A percentile compares a stretch with the other conserved stretches of the same genome.
Conservation (phyloP, 64 coral and sea anemone genomes). For the Montipora efflorescens region DNA sequence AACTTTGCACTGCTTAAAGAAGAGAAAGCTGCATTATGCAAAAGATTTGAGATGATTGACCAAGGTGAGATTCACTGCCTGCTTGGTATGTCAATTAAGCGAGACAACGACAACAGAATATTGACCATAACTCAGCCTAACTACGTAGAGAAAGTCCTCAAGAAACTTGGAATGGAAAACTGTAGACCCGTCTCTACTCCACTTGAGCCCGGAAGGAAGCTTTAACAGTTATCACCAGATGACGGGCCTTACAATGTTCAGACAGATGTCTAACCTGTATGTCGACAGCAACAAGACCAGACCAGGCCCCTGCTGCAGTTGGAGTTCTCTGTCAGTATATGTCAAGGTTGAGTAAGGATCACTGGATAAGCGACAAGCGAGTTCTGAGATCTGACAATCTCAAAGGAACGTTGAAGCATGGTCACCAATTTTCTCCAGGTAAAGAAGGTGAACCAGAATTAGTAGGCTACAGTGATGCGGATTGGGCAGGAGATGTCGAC, state of each 20-base stretch:
- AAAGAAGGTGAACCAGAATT: neutral
- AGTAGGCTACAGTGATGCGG: neutral
- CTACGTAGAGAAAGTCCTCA: constrained; percentile 30
- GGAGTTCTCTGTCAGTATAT: constrained; percentile 21
- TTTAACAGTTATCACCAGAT: neutral
- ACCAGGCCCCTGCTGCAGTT: constrained; percentile 23
- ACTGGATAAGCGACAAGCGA: constrained; percentile 14
- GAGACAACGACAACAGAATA: constrained; percentile 8
- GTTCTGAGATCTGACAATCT: constrained; percentile 21
- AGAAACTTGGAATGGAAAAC: constrained; percentile 61
- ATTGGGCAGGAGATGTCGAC: neutral
- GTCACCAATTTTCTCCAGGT: neutral
- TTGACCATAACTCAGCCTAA: constrained; percentile 39
- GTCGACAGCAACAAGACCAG: constrained; percentile 52
- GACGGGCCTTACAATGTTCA: neutral
- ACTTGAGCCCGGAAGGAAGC: neutral
- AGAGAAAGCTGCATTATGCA: constrained; percentile 59
- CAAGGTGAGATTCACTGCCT: constrained; percentile 13
- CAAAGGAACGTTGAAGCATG: constrained; percentile 30
- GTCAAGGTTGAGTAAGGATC: constrained; percentile 7
- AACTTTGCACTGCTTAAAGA: constrained; percentile 43
- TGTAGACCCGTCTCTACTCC: constrained; percentile 47
- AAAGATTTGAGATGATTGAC: constrained; percentile 2
- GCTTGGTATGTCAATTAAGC: constrained; percentile 30
- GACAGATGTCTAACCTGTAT: neutral